Conservation (phyloP, 2,797 vertebrate species). For the Syndactyla subalaris region DNA sequence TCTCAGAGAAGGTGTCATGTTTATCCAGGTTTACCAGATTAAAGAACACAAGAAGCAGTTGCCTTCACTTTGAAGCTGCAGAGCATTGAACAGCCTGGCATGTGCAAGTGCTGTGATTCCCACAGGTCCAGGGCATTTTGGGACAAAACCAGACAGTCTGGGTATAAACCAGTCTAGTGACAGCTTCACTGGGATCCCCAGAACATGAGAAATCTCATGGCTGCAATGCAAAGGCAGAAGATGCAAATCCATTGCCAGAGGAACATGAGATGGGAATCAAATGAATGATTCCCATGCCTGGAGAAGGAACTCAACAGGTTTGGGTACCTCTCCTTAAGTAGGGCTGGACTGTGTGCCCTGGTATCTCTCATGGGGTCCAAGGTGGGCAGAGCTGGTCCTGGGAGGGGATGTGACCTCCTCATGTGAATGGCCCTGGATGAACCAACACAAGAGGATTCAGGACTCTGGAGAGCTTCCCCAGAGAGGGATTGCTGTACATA, state of each 20-base stretch:
- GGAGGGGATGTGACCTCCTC: neutral
- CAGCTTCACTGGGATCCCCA: neutral
- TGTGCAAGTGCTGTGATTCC: neutral
- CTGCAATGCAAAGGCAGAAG: constrained; percentile 19
- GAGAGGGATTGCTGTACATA: neutral
- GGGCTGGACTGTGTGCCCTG: neutral
- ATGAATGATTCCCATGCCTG: neutral
- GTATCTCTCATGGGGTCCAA: neutral
- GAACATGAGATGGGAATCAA: neutral
- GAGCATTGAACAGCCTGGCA: neutral
- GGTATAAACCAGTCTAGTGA: constrained; percentile 22
- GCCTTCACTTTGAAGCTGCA: neutral
- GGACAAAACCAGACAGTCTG: constrained; percentile 4
- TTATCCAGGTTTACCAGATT: neutral
- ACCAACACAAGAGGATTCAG: neutral
- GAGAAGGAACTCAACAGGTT: neutral
- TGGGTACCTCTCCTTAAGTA: neutral
- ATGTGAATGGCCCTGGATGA: rapidly evolving
- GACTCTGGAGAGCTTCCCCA: neutral
- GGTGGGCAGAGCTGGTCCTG: rapidly evolving
- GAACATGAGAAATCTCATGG: neutral
- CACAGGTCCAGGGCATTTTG: neutral
- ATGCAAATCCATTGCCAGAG: constrained; percentile 30
- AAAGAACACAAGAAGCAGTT: neutral
- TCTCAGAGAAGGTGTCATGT: neutral